Evolutionary conservation across 1,140 invertebrate genomes (phyloP), one percentile per base, ranked within the genome.

Genomic region (Heliconius eleuchia): DNA sequence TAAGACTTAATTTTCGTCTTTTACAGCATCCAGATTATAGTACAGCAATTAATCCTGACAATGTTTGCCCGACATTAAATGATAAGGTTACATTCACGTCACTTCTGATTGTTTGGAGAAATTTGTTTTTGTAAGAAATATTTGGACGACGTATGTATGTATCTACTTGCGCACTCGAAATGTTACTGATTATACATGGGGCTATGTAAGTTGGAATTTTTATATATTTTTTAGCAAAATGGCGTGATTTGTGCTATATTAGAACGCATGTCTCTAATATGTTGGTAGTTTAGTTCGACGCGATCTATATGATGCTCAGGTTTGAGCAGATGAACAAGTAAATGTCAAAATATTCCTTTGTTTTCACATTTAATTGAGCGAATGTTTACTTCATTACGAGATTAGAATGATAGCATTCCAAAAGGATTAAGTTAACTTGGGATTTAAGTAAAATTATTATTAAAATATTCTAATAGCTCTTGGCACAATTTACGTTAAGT

Each of bases 21-120:
- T 74, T 30, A 74, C 50, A 74, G 27, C 73, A 74, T 27, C 60
- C 11, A 27, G 11, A 18, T 34, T 42, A 46, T 46, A 23, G 55
- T 66, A 39, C 30, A 39, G 34, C 30, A 66, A 76, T 66, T 60
- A 76, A 76, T 76, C 55, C 70, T 76, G 46, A 46, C 57, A 66
- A 76, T 76, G 74, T 76, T 76, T 76, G 60, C 57, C 11, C 42
- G 7, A 74, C 27, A 16, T 66, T 30, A 66, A 66, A 66, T 6
- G 60, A 66, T 66, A 66, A 66, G 60, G n/a, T 30, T 23, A 66
- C 60, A 30, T 66, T 66, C 60, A 66, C 60, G 60, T 66, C 60
- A 66, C 60, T 30, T 66, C 0, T 66, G 11, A 66, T 66, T 66
- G 23, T 30, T 23, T 30, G 5, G 23, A 30, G 11, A 66, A 23